phyloP scores from a whole-genome alignment of 2,113 vertebrate species.

The Caranx melampygus region DNA sequence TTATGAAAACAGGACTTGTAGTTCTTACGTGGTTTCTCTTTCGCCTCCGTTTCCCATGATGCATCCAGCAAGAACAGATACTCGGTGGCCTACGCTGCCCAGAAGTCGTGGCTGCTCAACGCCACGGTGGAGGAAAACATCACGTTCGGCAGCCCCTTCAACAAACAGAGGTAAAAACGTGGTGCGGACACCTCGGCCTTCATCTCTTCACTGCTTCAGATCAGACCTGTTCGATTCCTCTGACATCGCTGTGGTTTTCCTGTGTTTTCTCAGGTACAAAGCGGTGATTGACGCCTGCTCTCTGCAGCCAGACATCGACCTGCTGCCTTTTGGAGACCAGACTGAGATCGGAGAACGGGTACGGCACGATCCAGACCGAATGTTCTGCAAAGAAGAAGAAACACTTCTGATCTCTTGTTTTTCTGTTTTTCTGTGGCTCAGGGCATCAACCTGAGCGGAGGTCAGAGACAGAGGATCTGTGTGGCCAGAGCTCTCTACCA shows the following conservation, averaged over 20 bases:
- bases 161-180: constrained; percentile 90
- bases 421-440: constrained; percentile 60
- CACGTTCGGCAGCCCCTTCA: constrained; percentile 95
- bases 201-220: too few species aligned
- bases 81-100: constrained; percentile 96
- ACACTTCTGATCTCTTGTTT: background rate
- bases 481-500: constrained; percentile 97
- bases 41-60: constrained; percentile 48
- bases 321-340: constrained; percentile 96
- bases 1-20: constrained; percentile 30
- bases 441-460: constrained; percentile 98
- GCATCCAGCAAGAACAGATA: constrained; percentile 89
- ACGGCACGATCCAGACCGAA: background rate
- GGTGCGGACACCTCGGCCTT: too few species aligned
- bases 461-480: constrained; percentile 96
- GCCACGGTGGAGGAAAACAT: constrained; percentile 98
- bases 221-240: too few species aligned
- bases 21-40: constrained; percentile 27
- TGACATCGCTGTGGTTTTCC: too few species aligned
- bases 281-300: constrained; percentile 96
- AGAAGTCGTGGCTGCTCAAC: constrained; percentile 98
- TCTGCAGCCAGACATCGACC: constrained; percentile 97
- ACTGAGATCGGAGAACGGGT: constrained; percentile 99
- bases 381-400: too few species aligned
- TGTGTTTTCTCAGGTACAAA: constrained; percentile 88